Percentiles rank a stretch among this genome's conserved stretches.
Evolutionary conservation across 2,113 vertebrate genomes (phyloP).

Genomic region (Gasterosteus aculeatus): DNA sequence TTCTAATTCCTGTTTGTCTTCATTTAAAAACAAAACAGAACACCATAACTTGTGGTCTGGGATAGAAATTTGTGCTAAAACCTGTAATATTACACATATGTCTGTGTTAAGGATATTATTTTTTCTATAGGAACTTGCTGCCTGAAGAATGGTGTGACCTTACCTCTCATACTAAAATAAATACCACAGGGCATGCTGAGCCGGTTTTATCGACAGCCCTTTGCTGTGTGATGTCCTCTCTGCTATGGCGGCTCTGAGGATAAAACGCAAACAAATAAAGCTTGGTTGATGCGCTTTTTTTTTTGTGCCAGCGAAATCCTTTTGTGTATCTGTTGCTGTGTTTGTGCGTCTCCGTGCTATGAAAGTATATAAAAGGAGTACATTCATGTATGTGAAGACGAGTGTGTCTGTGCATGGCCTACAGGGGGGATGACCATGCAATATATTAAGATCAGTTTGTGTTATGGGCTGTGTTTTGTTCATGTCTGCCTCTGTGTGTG

Average conservation of each 20-base stretch:
- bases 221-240: slow-evolving; percentile 66
- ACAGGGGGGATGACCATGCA: slow-evolving; percentile 32
- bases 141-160: slow-evolving; percentile 64
- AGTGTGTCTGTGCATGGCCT: slow-evolving; percentile 6
- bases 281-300: slow-evolving; percentile 45
- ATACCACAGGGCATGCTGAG: slow-evolving; percentile 58
- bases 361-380: slow-evolving; percentile 40
- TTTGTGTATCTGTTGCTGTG: slow-evolving; percentile 38
- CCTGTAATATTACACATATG: not conserved
- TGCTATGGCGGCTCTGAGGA: slow-evolving; percentile 51
- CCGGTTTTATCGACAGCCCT: slow-evolving; percentile 71
- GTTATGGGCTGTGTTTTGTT: slow-evolving; percentile 54
- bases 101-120: slow-evolving; percentile 36
- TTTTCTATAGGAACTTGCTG: slow-evolving; percentile 33
- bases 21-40: slow-evolving; percentile 20
- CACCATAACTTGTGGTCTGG: not conserved
- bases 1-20: slow-evolving; percentile 19
- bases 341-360: slow-evolving; percentile 34
- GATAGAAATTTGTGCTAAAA: not conserved
- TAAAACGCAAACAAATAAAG: slow-evolving; percentile 72
- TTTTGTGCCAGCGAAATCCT: slow-evolving; percentile 49
- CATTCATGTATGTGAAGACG: slow-evolving; percentile 7
- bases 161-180: slow-evolving; percentile 72
- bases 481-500: slow-evolving; percentile 46
- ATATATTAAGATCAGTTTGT: slow-evolving; percentile 61